These are phyloP conservation scores for Babylonia areolata DNA, from an alignment of 1,140 invertebrate genomes.

Conservation along the genomic window DNA sequence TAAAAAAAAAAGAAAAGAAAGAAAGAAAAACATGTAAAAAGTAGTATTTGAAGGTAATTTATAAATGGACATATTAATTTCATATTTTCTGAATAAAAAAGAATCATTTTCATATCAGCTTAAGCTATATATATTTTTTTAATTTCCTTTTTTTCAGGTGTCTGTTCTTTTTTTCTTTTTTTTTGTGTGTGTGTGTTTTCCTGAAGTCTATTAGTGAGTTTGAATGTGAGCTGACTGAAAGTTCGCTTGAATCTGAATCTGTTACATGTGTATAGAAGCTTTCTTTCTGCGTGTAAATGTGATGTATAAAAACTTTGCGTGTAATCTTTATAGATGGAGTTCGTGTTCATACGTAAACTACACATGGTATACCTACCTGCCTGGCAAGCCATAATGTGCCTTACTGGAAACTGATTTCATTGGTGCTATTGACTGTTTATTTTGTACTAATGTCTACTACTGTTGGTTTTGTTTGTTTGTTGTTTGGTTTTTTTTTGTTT, in stretches of 20 bases:
- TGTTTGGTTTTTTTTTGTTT: no score
- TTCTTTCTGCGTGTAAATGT: slow-evolving; percentile 23
- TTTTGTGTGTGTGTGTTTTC: neutral
- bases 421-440: slow-evolving; percentile 29
- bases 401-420: slow-evolving; percentile 35
- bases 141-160: no score
- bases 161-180: neutral
- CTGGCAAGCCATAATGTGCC: slow-evolving; percentile 32
- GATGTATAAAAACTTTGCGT: slow-evolving; percentile 20
- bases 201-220: neutral
- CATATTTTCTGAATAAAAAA: no score
- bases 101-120: neutral
- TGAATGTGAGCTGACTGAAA: neutral
- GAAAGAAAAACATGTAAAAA: no score
- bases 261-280: slow-evolving; percentile 24
- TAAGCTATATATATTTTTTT: no score
- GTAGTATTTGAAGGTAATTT: no score
- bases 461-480: no score
- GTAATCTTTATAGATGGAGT: slow-evolving; percentile 17
- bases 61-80: no score
- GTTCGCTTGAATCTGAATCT: slow-evolving; percentile 8
- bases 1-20: no score
- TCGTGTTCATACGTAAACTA: slow-evolving; percentile 29
- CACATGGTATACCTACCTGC: slow-evolving; percentile 2
- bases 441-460: neutral